Evolutionary conservation across 2,113 vertebrate genomes (phyloP).

Genomic region (Stigmatopora nigra): DNA sequence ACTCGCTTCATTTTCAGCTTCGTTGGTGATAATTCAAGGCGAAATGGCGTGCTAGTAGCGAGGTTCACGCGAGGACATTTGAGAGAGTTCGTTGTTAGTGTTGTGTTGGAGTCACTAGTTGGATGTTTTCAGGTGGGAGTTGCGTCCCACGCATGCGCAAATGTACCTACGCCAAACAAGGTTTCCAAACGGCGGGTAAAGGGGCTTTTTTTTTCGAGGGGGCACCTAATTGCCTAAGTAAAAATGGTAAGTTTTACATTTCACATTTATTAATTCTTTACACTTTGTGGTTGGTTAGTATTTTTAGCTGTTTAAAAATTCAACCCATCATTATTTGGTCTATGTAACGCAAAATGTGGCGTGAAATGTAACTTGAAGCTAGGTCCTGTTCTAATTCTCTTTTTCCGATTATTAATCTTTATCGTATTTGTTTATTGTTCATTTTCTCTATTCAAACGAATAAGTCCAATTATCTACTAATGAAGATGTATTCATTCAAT

Average conservation of each 20-base stretch:
- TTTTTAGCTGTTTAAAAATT: too few species aligned
- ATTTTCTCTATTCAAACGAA: too few species aligned
- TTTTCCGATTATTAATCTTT: too few species aligned
- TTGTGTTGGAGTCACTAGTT: slow-evolving; percentile 44
- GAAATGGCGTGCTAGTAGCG: background rate
- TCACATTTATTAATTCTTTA: too few species aligned
- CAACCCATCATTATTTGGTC: too few species aligned
- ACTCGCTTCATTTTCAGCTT: background rate
- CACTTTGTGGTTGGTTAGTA: too few species aligned
- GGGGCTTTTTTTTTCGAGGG: background rate
- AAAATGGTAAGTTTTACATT: background rate
- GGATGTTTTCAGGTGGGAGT: slow-evolving; percentile 42
- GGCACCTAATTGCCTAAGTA: background rate
- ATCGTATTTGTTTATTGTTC: too few species aligned
- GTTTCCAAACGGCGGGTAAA: background rate
- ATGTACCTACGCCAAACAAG: slow-evolving; percentile 1
- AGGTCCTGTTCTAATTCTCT: too few species aligned
- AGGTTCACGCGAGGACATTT: background rate
- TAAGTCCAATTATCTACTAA: too few species aligned
- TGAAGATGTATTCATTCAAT: too few species aligned
- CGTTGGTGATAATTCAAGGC: background rate
- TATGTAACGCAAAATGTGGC: too few species aligned
- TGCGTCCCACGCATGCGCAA: slow-evolving; percentile 19
- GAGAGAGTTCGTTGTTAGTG: slow-evolving; percentile 10
- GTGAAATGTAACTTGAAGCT: too few species aligned